These are phyloP conservation scores for Rhynchotus rufescens DNA, from an alignment of 2,797 vertebrate species.

Conservation along the genomic window DNA sequence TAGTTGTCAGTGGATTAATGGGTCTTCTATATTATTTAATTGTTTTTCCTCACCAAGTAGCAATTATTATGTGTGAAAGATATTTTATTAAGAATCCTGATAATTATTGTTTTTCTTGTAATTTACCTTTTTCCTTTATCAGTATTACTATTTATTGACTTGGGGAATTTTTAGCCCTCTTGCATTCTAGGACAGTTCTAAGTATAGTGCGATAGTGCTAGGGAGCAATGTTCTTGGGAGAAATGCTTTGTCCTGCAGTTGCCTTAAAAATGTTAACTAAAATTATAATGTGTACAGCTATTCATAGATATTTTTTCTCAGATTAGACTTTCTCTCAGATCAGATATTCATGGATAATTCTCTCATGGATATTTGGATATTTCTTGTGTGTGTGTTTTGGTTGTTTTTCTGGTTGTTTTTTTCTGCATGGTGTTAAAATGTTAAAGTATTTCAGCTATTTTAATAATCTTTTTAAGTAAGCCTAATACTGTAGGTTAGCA, in stretches of 20 bases:
- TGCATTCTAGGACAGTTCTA: neutral
- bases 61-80: neutral
- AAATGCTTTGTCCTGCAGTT: neutral
- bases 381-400: neutral
- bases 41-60: neutral
- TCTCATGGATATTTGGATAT: neutral
- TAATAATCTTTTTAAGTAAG: neutral
- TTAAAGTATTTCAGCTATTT: neutral
- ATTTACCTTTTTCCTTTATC: neutral
- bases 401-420: neutral
- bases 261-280: neutral
- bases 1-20: slow-evolving; percentile 12
- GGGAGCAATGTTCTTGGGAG: neutral
- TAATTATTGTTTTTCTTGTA: neutral
- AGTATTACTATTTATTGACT: neutral
- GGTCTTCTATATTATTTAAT: neutral
- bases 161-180: neutral
- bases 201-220: neutral
- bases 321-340: neutral
- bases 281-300: neutral
- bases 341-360: neutral
- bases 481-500: neutral
- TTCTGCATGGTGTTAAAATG: neutral
- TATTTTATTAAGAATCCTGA: neutral
- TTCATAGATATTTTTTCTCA: neutral